These are phyloP conservation scores for Valencia hispanica DNA, from an alignment of 2,797 vertebrate species.

Conservation along the genomic window DNA sequence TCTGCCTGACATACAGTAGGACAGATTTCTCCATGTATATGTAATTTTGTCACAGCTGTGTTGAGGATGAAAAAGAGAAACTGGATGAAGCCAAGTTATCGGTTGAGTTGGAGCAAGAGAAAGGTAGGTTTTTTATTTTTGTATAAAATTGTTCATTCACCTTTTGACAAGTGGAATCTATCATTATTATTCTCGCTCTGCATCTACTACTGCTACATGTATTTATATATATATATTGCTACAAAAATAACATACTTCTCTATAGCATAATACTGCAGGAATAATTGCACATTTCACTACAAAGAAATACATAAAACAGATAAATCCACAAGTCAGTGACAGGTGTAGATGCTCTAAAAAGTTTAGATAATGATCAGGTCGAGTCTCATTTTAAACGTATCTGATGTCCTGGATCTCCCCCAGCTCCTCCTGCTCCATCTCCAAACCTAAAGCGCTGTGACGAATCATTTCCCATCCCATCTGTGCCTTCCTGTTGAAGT, in stretches of 20 bases:
- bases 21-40: conserved; percentile 69
- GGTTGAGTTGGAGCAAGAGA: conserved; percentile 49
- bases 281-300: conserved; percentile 61
- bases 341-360: neutral
- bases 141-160: conserved; percentile 36
- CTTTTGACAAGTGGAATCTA: conserved; percentile 17
- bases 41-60: conserved; percentile 70
- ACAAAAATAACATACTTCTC: conserved; percentile 63
- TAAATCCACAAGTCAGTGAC: conserved; percentile 15
- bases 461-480: conserved; percentile 77
- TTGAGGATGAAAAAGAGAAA: conserved; percentile 51
- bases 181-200: conserved; percentile 20
- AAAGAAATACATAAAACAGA: conserved; percentile 17
- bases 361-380: neutral
- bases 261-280: conserved; percentile 69
- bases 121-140: conserved; percentile 55
- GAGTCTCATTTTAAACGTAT: conserved; percentile 53
- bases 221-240: conserved; percentile 28
- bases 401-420: conserved; percentile 63
- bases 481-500: conserved; percentile 42
- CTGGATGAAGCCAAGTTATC: conserved; percentile 35
- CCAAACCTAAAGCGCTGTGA: conserved; percentile 70
- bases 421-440: conserved; percentile 59
- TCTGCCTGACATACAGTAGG: conserved; percentile 14
- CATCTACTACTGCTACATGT: conserved; percentile 45